Evolutionary conservation across 1,140 invertebrate species (phyloP), one percentile per base, ranked within the genome.

Genomic region (Trachymyrmex septentrionalis): DNA sequence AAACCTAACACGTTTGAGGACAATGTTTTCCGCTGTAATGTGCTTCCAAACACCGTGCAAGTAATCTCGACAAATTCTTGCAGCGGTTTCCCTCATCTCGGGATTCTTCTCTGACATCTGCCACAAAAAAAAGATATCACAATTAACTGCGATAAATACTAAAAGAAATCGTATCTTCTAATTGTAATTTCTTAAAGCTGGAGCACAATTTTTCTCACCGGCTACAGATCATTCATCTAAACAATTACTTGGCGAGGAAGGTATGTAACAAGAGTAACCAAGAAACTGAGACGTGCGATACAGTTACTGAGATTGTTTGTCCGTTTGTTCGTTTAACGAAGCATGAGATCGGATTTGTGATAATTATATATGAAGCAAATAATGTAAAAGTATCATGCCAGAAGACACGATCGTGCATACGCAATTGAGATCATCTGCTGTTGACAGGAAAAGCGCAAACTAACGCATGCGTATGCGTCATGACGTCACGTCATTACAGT

Each of bases 41-140:
- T 96, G 96, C 92, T 98, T 98, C 98, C 98, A 99, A 2, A 97
- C 97, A 9, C 98, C 98, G 89, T 97, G 96, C 50, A 99, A 96
- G 94, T 98, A 98, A 94, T 98, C 98, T 87, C 97, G 96, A 95
- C 98, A 98, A 91, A 99, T 98, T 89, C 97, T 96, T 6, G 97
- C 97, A n/a, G 98, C 98, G 88, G 97, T 96, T 87, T 97, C 96
- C 63, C 97, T 96, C 97, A 98, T 98, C 93, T 98, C 97, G 34
- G 96, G 95, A 86, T 95, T 95, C 71, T 96, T 94, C 38, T 96
- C 95, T 50, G 95, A 95, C 95, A 96, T 96, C 96, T 96, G 92
- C 48, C 14, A 48, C 19, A 63, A 48, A 19, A 85, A 55, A 6
- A 87, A 73, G 27, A 67, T 1, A 48, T 30, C 50, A 34, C 30